Evolutionary conservation across 2,113 vertebrate genomes (phyloP).

Genomic region (Heterocephalus glaber): DNA sequence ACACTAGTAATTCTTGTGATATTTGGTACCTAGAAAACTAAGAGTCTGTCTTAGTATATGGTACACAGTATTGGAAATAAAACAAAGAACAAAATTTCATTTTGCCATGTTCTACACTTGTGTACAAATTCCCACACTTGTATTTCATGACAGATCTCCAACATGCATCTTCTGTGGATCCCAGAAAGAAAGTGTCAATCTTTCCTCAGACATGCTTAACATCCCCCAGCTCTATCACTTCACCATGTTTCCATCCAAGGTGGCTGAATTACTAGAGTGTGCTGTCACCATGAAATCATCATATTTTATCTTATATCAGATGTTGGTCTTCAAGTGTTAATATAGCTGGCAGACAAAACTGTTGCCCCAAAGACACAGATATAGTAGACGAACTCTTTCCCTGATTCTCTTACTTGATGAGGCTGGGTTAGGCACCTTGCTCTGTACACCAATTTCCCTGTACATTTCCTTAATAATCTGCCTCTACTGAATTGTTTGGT

Average conservation of each 20-base stretch:
- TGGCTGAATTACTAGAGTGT: neutral
- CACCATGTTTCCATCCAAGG: neutral
- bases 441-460: too few relatives aligned
- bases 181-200: neutral
- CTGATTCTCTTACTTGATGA: neutral
- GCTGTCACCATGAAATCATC: too few relatives aligned
- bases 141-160: neutral
- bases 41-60: neutral
- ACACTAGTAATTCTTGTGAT: neutral
- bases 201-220: neutral
- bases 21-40: neutral
- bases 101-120: neutral
- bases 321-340: neutral
- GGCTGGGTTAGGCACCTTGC: neutral
- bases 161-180: neutral
- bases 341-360: neutral
- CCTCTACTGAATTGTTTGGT: neutral
- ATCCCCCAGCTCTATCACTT: neutral
- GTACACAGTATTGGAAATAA: neutral
- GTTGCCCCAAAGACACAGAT: neutral
- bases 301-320: neutral
- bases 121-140: neutral
- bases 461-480: neutral
- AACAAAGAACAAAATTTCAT: neutral
- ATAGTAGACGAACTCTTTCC: neutral